Evolutionary conservation across 2,888 invertebrate genomes (phyloP).

Genomic region (Chrysina gloriosa): DNA sequence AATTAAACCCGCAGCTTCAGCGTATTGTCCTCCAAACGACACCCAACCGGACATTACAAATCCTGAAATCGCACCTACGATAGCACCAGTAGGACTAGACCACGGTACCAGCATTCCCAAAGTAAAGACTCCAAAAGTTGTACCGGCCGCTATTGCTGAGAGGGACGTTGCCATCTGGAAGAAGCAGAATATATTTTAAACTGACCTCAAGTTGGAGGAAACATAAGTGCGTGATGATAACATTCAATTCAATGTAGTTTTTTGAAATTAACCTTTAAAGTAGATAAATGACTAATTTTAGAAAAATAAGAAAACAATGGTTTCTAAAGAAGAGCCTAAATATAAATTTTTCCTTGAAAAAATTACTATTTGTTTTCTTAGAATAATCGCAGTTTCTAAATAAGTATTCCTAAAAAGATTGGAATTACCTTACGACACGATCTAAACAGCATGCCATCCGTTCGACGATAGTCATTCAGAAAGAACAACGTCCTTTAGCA

Average conservation of each 20-base stretch:
- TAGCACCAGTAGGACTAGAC: slow-evolving; percentile 77
- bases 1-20: slow-evolving; percentile 71
- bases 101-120: slow-evolving; percentile 86
- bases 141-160: slow-evolving; percentile 86
- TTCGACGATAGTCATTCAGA: slow-evolving; percentile 32
- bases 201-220: background rate
- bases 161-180: slow-evolving; percentile 76
- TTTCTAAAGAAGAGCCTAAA: background rate
- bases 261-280: too few relatives aligned
- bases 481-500: slow-evolving; percentile 21
- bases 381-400: background rate
- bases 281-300: too few relatives aligned
- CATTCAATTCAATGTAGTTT: too few relatives aligned
- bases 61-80: slow-evolving; percentile 72
- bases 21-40: slow-evolving; percentile 76
- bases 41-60: slow-evolving; percentile 72
- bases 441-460: slow-evolving; percentile 21
- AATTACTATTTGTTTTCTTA: background rate
- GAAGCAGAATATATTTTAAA: slow-evolving; percentile 10
- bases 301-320: too few relatives aligned
- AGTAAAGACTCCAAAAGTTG: slow-evolving; percentile 85
- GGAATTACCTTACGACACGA: slow-evolving; percentile 15
- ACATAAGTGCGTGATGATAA: too few relatives aligned
- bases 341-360: background rate
- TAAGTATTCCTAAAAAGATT: slow-evolving; percentile 4